Conservation (phyloP, 2,888 invertebrate species). For the Muscina levida region DNA sequence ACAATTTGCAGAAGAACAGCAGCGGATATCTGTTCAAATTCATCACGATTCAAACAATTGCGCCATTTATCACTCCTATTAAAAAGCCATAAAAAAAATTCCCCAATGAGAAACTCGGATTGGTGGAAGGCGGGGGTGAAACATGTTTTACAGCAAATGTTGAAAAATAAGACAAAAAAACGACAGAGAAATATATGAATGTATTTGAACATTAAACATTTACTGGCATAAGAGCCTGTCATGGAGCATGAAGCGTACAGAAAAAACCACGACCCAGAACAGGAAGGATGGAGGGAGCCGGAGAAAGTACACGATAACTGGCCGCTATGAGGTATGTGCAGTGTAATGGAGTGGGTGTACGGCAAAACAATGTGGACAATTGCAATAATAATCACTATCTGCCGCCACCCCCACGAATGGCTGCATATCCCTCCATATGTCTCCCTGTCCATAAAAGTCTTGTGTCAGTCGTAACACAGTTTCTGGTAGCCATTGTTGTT, state of each 20-base stretch:
- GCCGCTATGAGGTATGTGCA: conserved; percentile 9
- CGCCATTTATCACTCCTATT: conserved; percentile 28
- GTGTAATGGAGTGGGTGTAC: conserved; percentile 4
- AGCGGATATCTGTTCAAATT: conserved; percentile 24
- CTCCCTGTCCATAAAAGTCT: conserved; percentile 20
- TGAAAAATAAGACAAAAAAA: too few relatives aligned
- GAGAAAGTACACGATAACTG: conserved; percentile 6
- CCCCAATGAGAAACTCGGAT: neutral
- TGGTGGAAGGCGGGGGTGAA: neutral
- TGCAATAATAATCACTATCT: conserved; percentile 25
- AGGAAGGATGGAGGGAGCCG: neutral
- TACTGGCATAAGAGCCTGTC: too few relatives aligned
- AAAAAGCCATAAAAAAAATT: conserved; percentile 25
- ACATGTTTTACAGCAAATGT: conserved; percentile 5
- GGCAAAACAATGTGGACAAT: conserved; percentile 29
- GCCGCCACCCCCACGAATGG: neutral
- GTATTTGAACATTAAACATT: too few relatives aligned
- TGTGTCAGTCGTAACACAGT: neutral
- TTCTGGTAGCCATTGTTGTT: neutral
- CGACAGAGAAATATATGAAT: too few relatives aligned
- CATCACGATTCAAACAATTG: conserved; percentile 19
- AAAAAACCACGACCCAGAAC: neutral
- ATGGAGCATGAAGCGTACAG: too few relatives aligned
- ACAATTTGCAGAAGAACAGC: neutral
- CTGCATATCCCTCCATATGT: neutral